phyloP scores from a whole-genome alignment of 2,888 invertebrate genomes.

The Scaptomyza flava region DNA sequence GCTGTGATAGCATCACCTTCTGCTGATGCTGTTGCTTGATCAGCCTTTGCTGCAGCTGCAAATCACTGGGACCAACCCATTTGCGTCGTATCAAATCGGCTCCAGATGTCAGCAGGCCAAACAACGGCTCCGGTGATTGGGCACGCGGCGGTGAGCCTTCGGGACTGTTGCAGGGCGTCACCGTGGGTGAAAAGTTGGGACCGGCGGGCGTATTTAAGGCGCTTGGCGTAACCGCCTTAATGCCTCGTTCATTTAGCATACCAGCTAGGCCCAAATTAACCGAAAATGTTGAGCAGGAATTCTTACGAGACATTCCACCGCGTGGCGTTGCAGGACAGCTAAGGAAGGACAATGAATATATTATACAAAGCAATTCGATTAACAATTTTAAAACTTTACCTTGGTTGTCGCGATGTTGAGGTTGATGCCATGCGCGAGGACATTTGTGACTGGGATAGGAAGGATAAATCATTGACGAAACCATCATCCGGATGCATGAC shows the following conservation, averaged over 20 bases:
- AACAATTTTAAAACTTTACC: slow-evolving; percentile 52
- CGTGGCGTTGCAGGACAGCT: slow-evolving; percentile 85
- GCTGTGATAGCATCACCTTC: slow-evolving; percentile 82
- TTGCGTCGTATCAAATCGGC: slow-evolving; percentile 88
- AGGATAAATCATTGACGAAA: slow-evolving; percentile 87
- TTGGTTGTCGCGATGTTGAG: slow-evolving; percentile 86
- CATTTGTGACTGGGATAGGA: slow-evolving; percentile 87
- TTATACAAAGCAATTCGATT: background rate
- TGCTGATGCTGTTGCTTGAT: slow-evolving; percentile 78
- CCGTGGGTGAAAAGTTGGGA: slow-evolving; percentile 90
- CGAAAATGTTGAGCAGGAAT: slow-evolving; percentile 92
- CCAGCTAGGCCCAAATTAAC: slow-evolving; percentile 89
- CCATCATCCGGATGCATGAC: slow-evolving; percentile 96
- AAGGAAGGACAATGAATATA: background rate
- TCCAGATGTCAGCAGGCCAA: slow-evolving; percentile 87
- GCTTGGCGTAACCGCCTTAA: slow-evolving; percentile 90
- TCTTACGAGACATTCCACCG: slow-evolving; percentile 88
- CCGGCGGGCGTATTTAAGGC: slow-evolving; percentile 88
- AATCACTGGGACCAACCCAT: slow-evolving; percentile 86
- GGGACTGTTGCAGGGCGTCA: slow-evolving; percentile 95
- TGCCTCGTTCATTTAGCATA: slow-evolving; percentile 91
- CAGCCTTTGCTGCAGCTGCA: slow-evolving; percentile 78
- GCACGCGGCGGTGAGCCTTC: slow-evolving; percentile 86
- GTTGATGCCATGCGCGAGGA: slow-evolving; percentile 89
- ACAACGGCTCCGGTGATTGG: slow-evolving; percentile 84